Conservation (phyloP, 2,113 vertebrate species). For the Thryonomys swinderianus region DNA sequence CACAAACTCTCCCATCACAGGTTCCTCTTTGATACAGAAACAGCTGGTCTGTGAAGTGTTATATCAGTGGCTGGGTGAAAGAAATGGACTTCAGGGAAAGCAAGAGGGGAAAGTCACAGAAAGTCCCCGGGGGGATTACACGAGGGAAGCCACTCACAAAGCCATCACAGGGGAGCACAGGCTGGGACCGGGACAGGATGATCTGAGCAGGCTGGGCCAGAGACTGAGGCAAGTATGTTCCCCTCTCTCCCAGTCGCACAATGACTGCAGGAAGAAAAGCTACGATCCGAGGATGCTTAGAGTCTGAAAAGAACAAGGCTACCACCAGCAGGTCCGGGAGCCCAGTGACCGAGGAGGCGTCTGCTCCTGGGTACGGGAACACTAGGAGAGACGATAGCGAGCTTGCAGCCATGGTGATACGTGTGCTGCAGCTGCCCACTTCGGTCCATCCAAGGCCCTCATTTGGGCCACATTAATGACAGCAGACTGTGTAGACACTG, state of each 20-base stretch:
- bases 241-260: background rate
- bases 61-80: background rate
- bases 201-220: background rate
- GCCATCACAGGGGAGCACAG: background rate
- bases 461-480: background rate
- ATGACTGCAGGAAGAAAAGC: background rate
- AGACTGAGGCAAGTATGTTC: background rate
- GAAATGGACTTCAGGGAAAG: background rate
- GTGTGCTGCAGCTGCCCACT: background rate
- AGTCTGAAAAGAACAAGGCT: background rate
- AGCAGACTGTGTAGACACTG: background rate
- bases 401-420: background rate
- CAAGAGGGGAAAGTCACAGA: background rate
- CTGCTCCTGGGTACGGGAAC: background rate
- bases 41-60: conserved; percentile 5
- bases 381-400: background rate
- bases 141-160: background rate
- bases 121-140: background rate
- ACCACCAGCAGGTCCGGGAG: background rate
- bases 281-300: background rate
- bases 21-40: conserved; percentile 60
- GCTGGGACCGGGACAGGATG: background rate
- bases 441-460: background rate
- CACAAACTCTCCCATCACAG: background rate
- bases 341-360: background rate